Base-by-base conservation (phyloP, 2,797 vertebrate genomes). In the Onychomys arenicola region DNA sequence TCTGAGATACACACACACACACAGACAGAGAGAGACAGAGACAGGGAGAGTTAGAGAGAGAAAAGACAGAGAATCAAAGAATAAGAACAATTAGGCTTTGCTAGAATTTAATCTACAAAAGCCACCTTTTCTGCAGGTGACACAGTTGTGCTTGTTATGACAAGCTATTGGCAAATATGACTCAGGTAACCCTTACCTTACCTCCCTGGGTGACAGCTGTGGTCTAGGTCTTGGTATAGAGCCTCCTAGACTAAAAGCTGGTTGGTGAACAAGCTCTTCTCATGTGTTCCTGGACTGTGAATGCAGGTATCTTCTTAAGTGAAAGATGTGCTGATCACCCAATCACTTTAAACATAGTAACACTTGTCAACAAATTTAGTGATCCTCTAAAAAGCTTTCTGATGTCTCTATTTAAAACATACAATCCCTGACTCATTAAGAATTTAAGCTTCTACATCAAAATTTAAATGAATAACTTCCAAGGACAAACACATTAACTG, bases 381-480 rank as follows among this genome's bases (percentile, higher is more conserved):
- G 67, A 69, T 29, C 25, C 4, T 10, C 40, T 27, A 3, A 37
- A 4, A 34, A 94, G 75, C 13, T 23, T 75, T 46, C 89, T 93
- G 11, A 85, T 88, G n/a, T 92, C 55, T 77, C 43, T 84, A 73
- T 88, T 96, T 91, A 92, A 95, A 91, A 94, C 93, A 25, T 27
- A 92, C 80, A 91, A 67, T 67, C 4, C 67, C 32, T 77, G 61
- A 95, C 73, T 89, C 77, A 67, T 81, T 87, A 94, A 67, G 63
- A 93, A 67, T 85, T 82, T 88, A 96, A 91, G 67, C 4, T 59
- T 84, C 77, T 69, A 91, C 1, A 55, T 81, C 52, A 65, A 82
- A 85, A 10, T 95, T 46, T 87, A 59, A 95, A 91, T 88, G 19
- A 85, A 43, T 78, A 91, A 9, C 27, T 71, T 46, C 69, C 46